These are phyloP conservation scores for Pseudachorutes palmiensis DNA, from an alignment of 1,140 invertebrate genomes.

Conservation along the genomic window DNA sequence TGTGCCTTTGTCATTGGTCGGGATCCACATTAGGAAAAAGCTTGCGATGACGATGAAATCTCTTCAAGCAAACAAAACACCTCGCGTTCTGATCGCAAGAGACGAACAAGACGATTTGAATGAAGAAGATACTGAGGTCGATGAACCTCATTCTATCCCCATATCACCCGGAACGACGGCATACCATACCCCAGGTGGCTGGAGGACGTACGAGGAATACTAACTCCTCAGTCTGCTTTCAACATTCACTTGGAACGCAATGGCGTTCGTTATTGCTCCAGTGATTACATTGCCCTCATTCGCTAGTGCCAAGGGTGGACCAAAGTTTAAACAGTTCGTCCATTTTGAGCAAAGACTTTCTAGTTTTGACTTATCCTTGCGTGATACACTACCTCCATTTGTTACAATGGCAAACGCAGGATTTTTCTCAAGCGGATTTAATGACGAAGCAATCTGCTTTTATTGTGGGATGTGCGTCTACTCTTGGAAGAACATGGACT, in stretches of 20 bases:
- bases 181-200: no score
- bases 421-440: neutral
- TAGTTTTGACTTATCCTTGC: neutral
- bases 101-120: neutral
- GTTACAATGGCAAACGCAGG: constrained; percentile 1
- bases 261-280: neutral
- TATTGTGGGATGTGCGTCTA: neutral
- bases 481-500: neutral
- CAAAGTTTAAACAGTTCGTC: neutral
- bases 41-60: neutral
- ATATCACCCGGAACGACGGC: no score
- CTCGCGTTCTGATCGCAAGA: neutral
- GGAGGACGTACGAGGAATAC: no score
- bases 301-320: neutral
- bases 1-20: neutral
- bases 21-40: neutral
- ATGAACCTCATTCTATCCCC: no score
- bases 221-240: no score
- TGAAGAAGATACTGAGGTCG: neutral
- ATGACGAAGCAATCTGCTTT: neutral
- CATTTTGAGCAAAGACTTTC: neutral
- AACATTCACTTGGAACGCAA: no score
- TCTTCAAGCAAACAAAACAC: neutral
- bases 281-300: neutral
- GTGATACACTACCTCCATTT: neutral